phyloP scores from a whole-genome alignment of 2,888 invertebrate species.

The Nephrocerus scutellatus region DNA sequence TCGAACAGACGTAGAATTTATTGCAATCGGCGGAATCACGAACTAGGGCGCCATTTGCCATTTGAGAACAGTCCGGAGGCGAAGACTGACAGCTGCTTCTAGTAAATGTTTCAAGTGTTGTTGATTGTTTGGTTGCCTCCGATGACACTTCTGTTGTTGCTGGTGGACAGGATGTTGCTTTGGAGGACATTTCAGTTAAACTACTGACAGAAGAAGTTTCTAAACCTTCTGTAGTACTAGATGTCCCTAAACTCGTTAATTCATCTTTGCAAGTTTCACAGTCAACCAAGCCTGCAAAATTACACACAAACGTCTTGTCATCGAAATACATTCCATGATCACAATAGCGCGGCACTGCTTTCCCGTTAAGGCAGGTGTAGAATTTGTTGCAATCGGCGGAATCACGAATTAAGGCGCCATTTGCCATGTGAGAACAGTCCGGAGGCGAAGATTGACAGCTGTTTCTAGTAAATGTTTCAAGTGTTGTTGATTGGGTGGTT shows the following conservation, averaged over 20 bases:
- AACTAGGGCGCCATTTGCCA: not conserved
- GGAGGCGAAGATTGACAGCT: not conserved
- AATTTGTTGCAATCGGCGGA: conserved; percentile 16
- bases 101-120: no score
- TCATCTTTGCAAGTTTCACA: conserved; percentile 9
- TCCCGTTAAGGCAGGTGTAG: conserved; percentile 16
- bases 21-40: conserved; percentile 1
- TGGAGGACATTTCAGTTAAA: no score
- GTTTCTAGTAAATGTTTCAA: no score
- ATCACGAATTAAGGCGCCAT: conserved; percentile 17
- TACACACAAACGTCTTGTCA: conserved; percentile 15
- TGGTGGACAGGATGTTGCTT: no score
- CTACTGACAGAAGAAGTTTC: no score
- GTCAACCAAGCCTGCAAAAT: conserved; percentile 16
- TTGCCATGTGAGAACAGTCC: conserved; percentile 10
- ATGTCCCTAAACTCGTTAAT: no score
- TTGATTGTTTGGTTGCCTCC: no score
- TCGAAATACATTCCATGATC: conserved; percentile 17
- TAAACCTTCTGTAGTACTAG: no score
- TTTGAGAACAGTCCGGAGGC: conserved; percentile 1
- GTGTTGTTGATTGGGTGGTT: no score
- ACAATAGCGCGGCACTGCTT: conserved; percentile 16
- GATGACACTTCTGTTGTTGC: no score
- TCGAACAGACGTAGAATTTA: conserved; percentile 1
- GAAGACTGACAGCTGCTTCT: not conserved